A percentile compares a stretch with the other conserved stretches of the same genome.
phyloP scores from a whole-genome alignment of 2,113 vertebrate genomes.

The Collichthys lucidus region DNA sequence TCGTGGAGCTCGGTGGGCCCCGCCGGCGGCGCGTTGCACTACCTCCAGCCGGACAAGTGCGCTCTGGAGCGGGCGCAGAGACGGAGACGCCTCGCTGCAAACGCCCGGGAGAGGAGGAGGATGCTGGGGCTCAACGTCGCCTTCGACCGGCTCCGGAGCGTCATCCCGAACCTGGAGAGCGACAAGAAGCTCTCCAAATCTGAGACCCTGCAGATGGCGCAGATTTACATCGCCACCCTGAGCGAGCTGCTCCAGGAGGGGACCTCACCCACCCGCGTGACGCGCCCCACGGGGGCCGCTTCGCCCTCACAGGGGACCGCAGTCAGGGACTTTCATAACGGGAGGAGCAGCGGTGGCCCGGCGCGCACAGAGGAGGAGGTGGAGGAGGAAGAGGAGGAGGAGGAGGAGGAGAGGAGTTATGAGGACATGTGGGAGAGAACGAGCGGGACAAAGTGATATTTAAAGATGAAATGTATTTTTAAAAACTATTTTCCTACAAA shows the following conservation, averaged over 20 bases:
- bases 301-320: neutral
- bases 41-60: conserved; percentile 70
- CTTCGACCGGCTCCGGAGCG: conserved; percentile 87
- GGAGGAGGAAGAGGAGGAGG: conserved; percentile 24
- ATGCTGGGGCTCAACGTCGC: conserved; percentile 88
- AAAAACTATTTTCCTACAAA: neutral
- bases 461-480: neutral
- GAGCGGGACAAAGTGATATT: conserved; percentile 58
- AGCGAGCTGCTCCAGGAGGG: conserved; percentile 79
- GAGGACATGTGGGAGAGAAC: conserved; percentile 62
- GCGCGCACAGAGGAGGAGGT: conserved; percentile 19
- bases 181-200: conserved; percentile 87
- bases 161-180: conserved; percentile 85
- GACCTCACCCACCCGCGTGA: neutral
- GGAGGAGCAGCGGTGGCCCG: conserved; percentile 10
- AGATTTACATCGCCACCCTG: conserved; percentile 87
- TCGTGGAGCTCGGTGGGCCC: conserved; percentile 74
- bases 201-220: conserved; percentile 88
- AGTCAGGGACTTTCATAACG: neutral
- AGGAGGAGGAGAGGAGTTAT: conserved; percentile 27
- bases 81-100: conserved; percentile 84
- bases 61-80: conserved; percentile 76
- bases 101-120: conserved; percentile 86
- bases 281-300: neutral
- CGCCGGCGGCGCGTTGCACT: conserved; percentile 56